Evolutionary conservation across 2,113 vertebrate species (phyloP), one percentile per base, ranked within the genome.

Genomic region (Tiliqua scincoides): DNA sequence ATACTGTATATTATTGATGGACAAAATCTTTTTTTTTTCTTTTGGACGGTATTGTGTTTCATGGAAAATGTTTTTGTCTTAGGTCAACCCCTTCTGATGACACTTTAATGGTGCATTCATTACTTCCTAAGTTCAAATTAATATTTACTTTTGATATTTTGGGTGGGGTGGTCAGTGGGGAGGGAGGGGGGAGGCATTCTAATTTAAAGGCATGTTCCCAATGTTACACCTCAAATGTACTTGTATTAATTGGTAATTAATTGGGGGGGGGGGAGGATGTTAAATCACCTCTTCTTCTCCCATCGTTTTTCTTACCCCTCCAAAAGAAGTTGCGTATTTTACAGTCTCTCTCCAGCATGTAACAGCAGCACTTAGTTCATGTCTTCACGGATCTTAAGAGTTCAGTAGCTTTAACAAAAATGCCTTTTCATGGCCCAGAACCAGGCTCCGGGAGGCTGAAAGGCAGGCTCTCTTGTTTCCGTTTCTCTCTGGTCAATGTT

Each of bases 1-100:
- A 97, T 98, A 97, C 97, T 99, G 98, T 98, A 98, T 98, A 98
- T 98, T 98, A 98, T 97, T 98, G 98, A 98, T 97, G 97, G 97
- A 97, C 98, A 96, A 96, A 97, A 97, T 97, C 97, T 97, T 97
- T 79, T 79, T 59, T 37, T 59, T 37, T 82, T 71, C 25, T 84
- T 84, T 63, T 32, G 40, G 96, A 97, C 96, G 96, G 96, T 98
- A 97, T 98, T 96, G 97, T 98, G 98, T 99, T 97, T 98, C 97
- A 97, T 97, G 95, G 96, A 96, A 96, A 97, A 74, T 70, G 25
- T 96, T 93, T 97, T 96, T 97, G 97, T 97, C 96, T 97, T 97
- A 97, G 97, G 97, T 97, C 97, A 97, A 96, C 96, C 97, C 97
- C 96, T 97, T 97, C 97, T 96, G 96, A 97, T 97, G 97, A 98